These are phyloP conservation scores for Cephus rjabovi DNA, from an alignment of 2,888 invertebrate species.

Conservation along the genomic window DNA sequence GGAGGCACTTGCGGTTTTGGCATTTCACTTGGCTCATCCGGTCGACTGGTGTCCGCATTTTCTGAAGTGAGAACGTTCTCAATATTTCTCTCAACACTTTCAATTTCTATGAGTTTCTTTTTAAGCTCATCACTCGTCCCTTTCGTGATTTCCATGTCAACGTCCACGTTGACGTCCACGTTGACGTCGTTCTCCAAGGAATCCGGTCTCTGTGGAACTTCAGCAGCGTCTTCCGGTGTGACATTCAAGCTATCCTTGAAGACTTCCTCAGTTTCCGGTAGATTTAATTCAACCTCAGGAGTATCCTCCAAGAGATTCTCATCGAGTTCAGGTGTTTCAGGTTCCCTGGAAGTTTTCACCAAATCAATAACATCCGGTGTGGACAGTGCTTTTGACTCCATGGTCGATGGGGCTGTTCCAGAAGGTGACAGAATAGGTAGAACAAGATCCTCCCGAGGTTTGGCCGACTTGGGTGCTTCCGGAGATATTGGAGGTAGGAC, in stretches of 20 bases:
- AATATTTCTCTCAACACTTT: slow-evolving; percentile 40
- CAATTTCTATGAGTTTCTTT: slow-evolving; percentile 44
- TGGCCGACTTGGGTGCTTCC: slow-evolving; percentile 44
- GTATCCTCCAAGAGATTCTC: slow-evolving; percentile 14
- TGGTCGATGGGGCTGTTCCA: slow-evolving; percentile 21
- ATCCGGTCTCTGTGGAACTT: slow-evolving; percentile 40
- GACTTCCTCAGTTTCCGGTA: slow-evolving; percentile 32
- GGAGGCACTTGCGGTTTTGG: neutral
- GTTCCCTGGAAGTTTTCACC: slow-evolving; percentile 10
- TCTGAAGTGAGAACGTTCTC: slow-evolving; percentile 32
- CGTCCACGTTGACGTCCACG: slow-evolving; percentile 1
- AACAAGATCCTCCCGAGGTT: slow-evolving; percentile 36
- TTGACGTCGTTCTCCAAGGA: slow-evolving; percentile 38
- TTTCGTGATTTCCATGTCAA: neutral
- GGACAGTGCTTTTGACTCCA: slow-evolving; percentile 14
- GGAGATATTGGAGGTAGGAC: slow-evolving; percentile 56
- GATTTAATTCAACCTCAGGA: slow-evolving; percentile 11
- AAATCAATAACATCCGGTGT: slow-evolving; percentile 5
- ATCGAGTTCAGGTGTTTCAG: slow-evolving; percentile 13
- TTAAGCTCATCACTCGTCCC: slow-evolving; percentile 15
- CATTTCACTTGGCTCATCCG: neutral
- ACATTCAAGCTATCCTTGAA: slow-evolving; percentile 69
- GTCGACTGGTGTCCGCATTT: neutral
- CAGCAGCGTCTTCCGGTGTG: slow-evolving; percentile 42
- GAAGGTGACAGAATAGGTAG: slow-evolving; percentile 51